phyloP scores from a whole-genome alignment of 2,888 invertebrate genomes.

The Aelia acuminata region DNA sequence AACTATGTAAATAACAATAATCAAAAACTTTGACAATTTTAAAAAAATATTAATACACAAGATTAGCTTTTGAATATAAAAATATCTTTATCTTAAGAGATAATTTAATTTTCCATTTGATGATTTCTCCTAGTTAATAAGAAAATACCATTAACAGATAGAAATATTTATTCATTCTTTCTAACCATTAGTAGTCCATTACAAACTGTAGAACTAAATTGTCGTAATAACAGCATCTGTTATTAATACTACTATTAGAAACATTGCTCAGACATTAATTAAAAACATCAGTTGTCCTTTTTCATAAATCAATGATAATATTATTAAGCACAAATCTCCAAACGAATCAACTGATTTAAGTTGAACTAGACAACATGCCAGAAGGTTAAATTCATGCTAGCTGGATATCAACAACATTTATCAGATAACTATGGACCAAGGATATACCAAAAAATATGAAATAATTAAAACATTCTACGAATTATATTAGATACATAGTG shows the following conservation, averaged over 20 bases:
- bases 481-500: no score
- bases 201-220: constrained; percentile 16
- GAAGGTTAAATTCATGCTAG: background rate
- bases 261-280: constrained; percentile 14
- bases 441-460: background rate
- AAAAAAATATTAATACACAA: background rate
- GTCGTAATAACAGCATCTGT: constrained; percentile 44
- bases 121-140: background rate
- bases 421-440: background rate
- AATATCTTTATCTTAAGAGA: background rate
- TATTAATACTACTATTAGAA: constrained; percentile 32
- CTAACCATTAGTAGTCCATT: background rate
- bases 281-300: background rate
- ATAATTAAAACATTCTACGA: no score
- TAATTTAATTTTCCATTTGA: background rate
- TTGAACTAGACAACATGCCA: background rate
- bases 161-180: background rate
- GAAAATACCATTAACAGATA: background rate
- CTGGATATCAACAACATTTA: background rate
- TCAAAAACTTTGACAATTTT: no score
- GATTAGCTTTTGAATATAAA: background rate
- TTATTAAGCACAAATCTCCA: background rate
- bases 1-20: no score
- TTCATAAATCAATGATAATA: background rate
- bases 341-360: constrained; percentile 8